Conservation (phyloP, 1,140 invertebrate species). For the Cepaea nemoralis region DNA sequence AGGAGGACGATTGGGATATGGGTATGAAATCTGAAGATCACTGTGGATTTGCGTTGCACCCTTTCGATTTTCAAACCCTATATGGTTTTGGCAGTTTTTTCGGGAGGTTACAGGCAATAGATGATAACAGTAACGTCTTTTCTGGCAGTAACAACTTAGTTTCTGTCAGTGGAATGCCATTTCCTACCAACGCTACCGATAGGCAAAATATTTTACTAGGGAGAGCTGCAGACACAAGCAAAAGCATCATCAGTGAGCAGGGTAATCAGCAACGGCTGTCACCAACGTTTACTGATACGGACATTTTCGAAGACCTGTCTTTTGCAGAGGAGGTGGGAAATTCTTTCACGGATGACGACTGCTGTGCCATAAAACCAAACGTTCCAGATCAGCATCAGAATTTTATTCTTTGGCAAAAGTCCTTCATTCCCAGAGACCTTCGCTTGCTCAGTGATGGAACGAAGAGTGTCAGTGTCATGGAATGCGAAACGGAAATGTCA, state of each 20-base stretch:
- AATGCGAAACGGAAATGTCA: not conserved
- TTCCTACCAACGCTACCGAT: not conserved
- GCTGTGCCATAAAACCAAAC: constrained; percentile 18
- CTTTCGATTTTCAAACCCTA: not conserved
- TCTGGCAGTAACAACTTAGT: not conserved
- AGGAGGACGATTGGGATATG: constrained; percentile 41
- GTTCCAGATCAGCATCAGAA: not conserved
- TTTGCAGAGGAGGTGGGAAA: not conserved
- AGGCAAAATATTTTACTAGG: too few species aligned
- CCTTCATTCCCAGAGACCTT: not conserved
- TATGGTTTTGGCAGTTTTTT: not conserved
- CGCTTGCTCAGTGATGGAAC: not conserved
- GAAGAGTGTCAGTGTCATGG: not conserved
- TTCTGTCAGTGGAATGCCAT: not conserved
- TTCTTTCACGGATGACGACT: constrained; percentile 30
- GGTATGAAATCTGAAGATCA: constrained; percentile 17
- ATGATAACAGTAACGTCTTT: constrained; percentile 13
- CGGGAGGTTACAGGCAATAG: not conserved
- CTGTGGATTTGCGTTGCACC: not conserved
- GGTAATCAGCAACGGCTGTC: not conserved
- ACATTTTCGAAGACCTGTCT: not conserved
- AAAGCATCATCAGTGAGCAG: not conserved
- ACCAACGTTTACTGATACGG: not conserved
- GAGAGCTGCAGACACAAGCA: not conserved
- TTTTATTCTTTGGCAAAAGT: constrained; percentile 5